Evolutionary conservation across 53 echinoderm and acorn worm species (phyloP).

Genomic region (Patiria pectinifera): DNA sequence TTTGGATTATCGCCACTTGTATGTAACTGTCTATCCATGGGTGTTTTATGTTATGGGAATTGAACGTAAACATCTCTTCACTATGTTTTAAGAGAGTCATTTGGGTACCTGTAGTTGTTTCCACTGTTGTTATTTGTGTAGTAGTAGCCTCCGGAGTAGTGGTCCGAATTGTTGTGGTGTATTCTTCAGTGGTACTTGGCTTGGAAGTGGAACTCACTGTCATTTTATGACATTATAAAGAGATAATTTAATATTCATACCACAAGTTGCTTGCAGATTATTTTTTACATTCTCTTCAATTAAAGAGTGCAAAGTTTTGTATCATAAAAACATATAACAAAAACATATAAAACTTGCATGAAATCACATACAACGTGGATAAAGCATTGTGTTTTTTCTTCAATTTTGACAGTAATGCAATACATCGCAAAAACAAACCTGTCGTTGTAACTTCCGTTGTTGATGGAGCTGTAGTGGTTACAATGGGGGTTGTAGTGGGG

Average conservation of each 20-base stretch:
- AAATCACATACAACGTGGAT: not conserved
- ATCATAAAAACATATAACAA: too few species aligned
- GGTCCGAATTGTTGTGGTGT: not conserved
- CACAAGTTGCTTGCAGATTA: not conserved
- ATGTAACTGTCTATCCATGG: not conserved
- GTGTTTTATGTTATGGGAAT: not conserved
- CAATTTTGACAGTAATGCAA: not conserved
- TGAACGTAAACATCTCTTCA: not conserved
- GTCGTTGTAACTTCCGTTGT: slow-evolving; percentile 18
- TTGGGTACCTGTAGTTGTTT: slow-evolving; percentile 4
- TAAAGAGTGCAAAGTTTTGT: not conserved
- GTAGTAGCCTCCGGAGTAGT: not conserved
- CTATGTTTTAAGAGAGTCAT: not conserved
- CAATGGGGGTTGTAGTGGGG: slow-evolving; percentile 17
- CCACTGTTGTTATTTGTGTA: slow-evolving; percentile 4
- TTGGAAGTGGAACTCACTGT: not conserved
- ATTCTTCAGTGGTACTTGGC: not conserved
- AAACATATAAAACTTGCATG: too few species aligned
- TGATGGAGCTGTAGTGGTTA: slow-evolving; percentile 24
- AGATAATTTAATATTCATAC: not conserved
- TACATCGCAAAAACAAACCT: not conserved
- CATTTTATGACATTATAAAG: not conserved
- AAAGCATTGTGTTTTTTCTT: not conserved
- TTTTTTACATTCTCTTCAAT: not conserved
- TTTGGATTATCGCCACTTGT: not conserved